Evolutionary conservation across 2,888 invertebrate genomes (phyloP).

Genomic region (Chesias legatella): DNA sequence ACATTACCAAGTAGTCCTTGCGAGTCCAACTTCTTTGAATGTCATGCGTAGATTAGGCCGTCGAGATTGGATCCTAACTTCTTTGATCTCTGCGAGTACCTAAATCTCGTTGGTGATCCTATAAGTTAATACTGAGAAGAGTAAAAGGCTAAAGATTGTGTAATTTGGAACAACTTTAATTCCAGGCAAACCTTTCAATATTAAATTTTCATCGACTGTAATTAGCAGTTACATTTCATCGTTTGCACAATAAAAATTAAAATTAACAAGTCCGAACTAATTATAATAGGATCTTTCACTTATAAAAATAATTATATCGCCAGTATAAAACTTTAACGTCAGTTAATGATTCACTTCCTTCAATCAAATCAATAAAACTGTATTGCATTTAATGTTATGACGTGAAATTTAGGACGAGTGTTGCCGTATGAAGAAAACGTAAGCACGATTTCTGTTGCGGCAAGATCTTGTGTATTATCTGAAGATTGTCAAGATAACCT

Average conservation of each 20-base stretch:
- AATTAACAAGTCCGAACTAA: slow-evolving; percentile 4
- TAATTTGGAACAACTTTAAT: slow-evolving; percentile 5
- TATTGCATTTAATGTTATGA: slow-evolving; percentile 20
- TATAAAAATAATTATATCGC: slow-evolving; percentile 8
- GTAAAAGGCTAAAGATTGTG: too few relatives aligned
- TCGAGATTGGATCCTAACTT: too few relatives aligned
- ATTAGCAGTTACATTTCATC: too few relatives aligned
- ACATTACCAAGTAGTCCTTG: too few relatives aligned
- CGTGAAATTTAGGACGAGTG: slow-evolving; percentile 24
- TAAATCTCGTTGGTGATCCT: too few relatives aligned
- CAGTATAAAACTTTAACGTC: slow-evolving; percentile 10
- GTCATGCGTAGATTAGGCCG: too few relatives aligned
- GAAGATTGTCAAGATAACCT: slow-evolving; percentile 16
- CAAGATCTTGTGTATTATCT: slow-evolving; percentile 14
- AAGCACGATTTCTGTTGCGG: slow-evolving; percentile 19
- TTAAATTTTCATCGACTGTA: too few relatives aligned
- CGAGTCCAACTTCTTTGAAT: too few relatives aligned
- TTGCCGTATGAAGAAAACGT: slow-evolving; percentile 27
- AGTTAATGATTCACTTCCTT: slow-evolving; percentile 15
- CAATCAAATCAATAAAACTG: slow-evolving; percentile 12
- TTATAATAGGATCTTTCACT: slow-evolving; percentile 15
- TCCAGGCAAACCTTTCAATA: background rate
- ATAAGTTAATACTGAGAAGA: too few relatives aligned
- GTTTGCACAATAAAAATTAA: slow-evolving; percentile 4
- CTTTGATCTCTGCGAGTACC: too few relatives aligned